Base-by-base conservation (phyloP, 2,113 vertebrate species). In the Tachycineta bicolor region DNA sequence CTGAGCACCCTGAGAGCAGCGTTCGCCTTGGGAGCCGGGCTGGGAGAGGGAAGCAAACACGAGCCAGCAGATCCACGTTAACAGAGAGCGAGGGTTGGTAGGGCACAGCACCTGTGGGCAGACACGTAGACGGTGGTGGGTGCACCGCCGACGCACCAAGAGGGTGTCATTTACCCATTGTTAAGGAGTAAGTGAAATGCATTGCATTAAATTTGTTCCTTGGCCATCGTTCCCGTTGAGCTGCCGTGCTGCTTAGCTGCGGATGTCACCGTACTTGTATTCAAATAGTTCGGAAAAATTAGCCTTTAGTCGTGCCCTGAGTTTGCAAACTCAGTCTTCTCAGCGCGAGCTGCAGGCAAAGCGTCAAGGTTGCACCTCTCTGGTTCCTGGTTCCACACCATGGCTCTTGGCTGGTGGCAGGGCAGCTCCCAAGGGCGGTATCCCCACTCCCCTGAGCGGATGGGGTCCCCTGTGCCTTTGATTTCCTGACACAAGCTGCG, bases 41-140 rank as follows among this genome's bases (percentile, higher is more conserved):
- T 91, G 69, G 59, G 50, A 83, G 39, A 86, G 93, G 82, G 87
- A 64, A 69, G 92, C 87, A 64, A 94, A 94, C 71, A 82, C 11
- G 14, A 81, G 93, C 0, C 6, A 76, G 24, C 63, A 74, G 67
- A 83, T 83, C 55, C 43, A 1, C 59, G 77, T 63, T 77, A 73
- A n/a, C 78, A 77, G 55, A 39, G 2, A 3, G 63, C 24, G 81
- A 69, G 70, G 26, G 77, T 9, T 82, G 24, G 1, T 14, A 8
- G 52, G 55, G 82, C 91, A 44, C 47, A 68, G 2, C 79, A 91
- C 93, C 95, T 95, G 95, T 87, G 94, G 90, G 90, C 92, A 95
- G 90, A 96, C 94, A 96, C 92, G 94, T 96, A 95, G 93, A 8
- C 92, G 83, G 82, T 2, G 0, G 46, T 55, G 71, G 91, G 75